A percentile compares a stretch with the other conserved stretches of the same genome.
These are phyloP conservation scores for Brachionus rubens DNA, from an alignment of 1,140 invertebrate species.

Conservation along the genomic window DNA sequence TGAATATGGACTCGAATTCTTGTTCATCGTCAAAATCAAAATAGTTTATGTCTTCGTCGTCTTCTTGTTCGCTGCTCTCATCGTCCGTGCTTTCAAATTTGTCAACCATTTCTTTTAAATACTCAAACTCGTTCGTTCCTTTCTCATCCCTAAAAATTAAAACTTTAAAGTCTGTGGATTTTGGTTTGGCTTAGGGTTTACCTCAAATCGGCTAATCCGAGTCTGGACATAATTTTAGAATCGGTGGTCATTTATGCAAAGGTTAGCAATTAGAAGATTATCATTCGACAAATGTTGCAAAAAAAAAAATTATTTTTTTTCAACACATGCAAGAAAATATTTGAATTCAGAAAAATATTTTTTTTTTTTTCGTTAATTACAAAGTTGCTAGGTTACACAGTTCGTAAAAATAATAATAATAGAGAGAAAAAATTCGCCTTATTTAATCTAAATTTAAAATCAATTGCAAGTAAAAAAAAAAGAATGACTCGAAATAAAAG, in stretches of 20 bases:
- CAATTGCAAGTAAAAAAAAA: constrained; percentile 16
- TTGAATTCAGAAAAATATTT: neutral
- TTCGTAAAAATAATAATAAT: neutral
- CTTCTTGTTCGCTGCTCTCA: neutral
- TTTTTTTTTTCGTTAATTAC: constrained; percentile 16
- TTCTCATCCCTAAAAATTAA: no score
- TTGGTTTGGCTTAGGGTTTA: no score
- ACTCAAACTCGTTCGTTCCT: no score
- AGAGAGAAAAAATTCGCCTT: neutral
- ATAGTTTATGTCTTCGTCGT: constrained; percentile 12
- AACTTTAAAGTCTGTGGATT: no score
- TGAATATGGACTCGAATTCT: constrained; percentile 21
- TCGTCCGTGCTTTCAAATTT: neutral
- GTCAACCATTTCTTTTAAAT: no score
- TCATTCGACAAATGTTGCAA: constrained; percentile 31
- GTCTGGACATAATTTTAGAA: no score
- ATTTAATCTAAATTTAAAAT: constrained; percentile 39
- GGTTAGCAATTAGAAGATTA: neutral
- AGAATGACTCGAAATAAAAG: no score
- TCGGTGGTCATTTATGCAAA: no score
- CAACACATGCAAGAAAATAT: constrained; percentile 20
- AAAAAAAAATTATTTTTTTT: neutral
- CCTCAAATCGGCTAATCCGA: no score
- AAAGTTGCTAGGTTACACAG: constrained; percentile 6
- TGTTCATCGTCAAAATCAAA: constrained; percentile 8